These are phyloP conservation scores for Cephus sareptanus DNA, from an alignment of 2,888 invertebrate species.

Conservation along the genomic window DNA sequence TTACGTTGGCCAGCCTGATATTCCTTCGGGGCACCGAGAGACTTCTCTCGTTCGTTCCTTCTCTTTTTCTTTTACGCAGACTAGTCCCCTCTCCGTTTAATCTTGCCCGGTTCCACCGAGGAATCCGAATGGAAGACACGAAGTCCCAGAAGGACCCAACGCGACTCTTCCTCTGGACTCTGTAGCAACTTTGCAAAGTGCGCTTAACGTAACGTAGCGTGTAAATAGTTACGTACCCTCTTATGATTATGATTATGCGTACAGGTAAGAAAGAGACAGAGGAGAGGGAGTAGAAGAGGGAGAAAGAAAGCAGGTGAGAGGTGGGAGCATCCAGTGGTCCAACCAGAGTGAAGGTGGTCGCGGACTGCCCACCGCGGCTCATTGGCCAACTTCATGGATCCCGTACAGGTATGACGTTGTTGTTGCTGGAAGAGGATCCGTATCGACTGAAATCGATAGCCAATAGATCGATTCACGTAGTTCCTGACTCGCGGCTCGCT, in stretches of 20 bases:
- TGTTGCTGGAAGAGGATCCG: no score
- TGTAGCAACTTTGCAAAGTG: no score
- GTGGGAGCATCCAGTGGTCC: conserved; percentile 55
- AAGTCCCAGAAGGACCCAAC: no score
- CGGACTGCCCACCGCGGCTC: conserved; percentile 62
- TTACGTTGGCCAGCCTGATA: conserved; percentile 29
- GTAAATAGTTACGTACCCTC: no score
- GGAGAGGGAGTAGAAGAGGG: not conserved
- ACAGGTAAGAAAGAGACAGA: conserved; percentile 10
- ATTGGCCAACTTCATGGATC: conserved; percentile 53
- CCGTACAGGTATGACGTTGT: not conserved
- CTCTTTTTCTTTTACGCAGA: not conserved
- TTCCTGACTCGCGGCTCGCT: no score
- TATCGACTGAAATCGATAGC: no score
- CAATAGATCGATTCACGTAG: no score
- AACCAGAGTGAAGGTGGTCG: conserved; percentile 54
- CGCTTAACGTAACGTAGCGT: no score
- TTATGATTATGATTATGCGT: conserved; percentile 43
- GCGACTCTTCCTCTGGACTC: no score
- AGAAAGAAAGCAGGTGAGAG: conserved; percentile 22
- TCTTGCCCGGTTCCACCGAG: no score
- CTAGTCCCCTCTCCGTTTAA: conserved; percentile 22
- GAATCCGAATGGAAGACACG: no score
- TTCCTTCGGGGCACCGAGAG: not conserved
- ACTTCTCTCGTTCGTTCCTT: not conserved